These are phyloP conservation scores for Plebejus argus DNA, from an alignment of 2,888 invertebrate genomes.

Conservation along the genomic window DNA sequence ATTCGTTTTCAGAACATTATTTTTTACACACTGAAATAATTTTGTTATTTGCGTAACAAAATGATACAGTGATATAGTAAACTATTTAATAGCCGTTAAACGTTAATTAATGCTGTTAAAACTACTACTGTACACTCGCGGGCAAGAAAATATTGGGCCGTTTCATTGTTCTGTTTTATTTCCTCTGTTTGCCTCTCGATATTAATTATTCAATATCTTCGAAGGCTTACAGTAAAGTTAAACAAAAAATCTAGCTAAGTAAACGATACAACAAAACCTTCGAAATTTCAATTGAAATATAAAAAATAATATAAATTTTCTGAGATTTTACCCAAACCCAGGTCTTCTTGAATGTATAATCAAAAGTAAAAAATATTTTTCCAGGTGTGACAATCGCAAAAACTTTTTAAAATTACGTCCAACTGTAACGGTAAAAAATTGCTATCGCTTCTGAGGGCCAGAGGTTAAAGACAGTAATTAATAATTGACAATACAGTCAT, in stretches of 20 bases:
- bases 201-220: not conserved
- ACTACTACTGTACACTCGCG: not conserved
- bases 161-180: no score
- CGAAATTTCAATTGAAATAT: no score
- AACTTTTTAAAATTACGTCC: not conserved
- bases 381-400: not conserved
- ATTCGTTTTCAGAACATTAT: slow-evolving; percentile 44
- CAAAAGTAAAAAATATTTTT: not conserved
- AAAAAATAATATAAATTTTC: not conserved
- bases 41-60: not conserved
- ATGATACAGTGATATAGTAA: slow-evolving; percentile 32
- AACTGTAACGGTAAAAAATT: not conserved
- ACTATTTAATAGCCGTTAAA: no score
- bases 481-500: not conserved
- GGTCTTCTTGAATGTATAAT: not conserved
- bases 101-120: no score
- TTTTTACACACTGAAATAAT: not conserved
- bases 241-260: no score
- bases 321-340: not conserved
- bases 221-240: no score
- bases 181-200: not conserved
- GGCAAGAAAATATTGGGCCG: not conserved
- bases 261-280: no score
- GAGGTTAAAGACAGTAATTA: not conserved
- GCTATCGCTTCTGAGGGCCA: not conserved